phyloP scores from a whole-genome alignment of 2,888 invertebrate genomes.

The Apomyelois bistriatella region DNA sequence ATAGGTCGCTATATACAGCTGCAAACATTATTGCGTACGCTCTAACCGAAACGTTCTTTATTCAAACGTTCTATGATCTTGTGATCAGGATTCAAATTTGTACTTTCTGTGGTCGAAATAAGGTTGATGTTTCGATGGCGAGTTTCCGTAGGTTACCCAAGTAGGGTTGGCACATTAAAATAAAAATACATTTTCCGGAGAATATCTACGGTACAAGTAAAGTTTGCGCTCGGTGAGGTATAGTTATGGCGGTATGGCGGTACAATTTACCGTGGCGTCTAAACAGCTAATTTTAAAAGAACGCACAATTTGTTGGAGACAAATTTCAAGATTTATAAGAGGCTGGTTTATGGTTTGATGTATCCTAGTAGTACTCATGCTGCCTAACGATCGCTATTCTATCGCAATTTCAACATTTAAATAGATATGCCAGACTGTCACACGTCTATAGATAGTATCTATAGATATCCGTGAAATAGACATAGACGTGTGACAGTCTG shows the following conservation, averaged over 20 bases:
- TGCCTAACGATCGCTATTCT: too few species aligned
- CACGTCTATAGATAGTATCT: too few species aligned
- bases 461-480: too few species aligned
- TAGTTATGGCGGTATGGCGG: slow-evolving; percentile 46
- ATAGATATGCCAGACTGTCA: too few species aligned
- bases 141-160: slow-evolving; percentile 33
- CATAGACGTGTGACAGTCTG: too few species aligned
- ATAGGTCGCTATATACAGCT: slow-evolving; percentile 67
- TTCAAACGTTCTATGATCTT: slow-evolving; percentile 40
- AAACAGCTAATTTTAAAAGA: slow-evolving; percentile 75
- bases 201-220: slow-evolving; percentile 75
- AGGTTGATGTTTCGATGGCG: slow-evolving; percentile 26
- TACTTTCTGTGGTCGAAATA: slow-evolving; percentile 16
- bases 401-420: too few species aligned
- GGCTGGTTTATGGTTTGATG: not conserved
- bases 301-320: slow-evolving; percentile 40
- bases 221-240: slow-evolving; percentile 59
- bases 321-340: slow-evolving; percentile 33
- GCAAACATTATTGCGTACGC: slow-evolving; percentile 64
- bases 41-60: slow-evolving; percentile 33
- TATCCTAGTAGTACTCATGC: too few species aligned
- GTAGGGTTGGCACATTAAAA: slow-evolving; percentile 51
- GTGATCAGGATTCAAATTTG: slow-evolving; percentile 23
- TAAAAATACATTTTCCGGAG: slow-evolving; percentile 77
- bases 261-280: slow-evolving; percentile 62